phyloP scores from a whole-genome alignment of 2,113 vertebrate genomes.

The Pelodiscus sinensis region DNA sequence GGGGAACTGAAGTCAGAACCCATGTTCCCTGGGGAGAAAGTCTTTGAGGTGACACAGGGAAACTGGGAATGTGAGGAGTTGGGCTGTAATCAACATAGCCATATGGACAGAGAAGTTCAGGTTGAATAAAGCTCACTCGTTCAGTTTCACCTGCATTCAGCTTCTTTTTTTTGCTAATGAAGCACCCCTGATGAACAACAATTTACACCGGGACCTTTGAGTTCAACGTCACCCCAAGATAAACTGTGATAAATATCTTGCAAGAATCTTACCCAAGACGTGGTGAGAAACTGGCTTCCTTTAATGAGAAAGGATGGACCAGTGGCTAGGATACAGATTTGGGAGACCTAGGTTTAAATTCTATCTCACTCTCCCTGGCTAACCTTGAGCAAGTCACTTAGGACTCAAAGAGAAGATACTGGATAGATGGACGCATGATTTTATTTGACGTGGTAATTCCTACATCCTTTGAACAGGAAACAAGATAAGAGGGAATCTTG shows the following conservation, averaged over 20 bases:
- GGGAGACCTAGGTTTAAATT: neutral
- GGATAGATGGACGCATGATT: neutral
- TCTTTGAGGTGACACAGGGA: neutral
- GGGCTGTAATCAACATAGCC: neutral
- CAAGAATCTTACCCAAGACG: neutral
- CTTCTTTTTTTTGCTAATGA: neutral
- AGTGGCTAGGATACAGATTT: neutral
- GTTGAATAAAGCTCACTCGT: neutral
- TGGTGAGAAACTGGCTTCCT: neutral
- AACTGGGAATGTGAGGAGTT: neutral
- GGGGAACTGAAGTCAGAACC: neutral
- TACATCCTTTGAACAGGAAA: neutral
- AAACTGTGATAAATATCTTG: neutral
- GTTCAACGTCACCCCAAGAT: neutral
- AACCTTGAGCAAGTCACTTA: neutral
- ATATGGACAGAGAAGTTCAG: neutral
- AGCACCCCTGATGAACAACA: neutral
- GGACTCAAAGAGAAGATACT: neutral
- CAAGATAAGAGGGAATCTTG: neutral
- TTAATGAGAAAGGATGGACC: too few relatives aligned
- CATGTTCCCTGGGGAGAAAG: neutral
- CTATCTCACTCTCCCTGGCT: neutral
- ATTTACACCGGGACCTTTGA: neutral
- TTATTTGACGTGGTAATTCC: neutral
- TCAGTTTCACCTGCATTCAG: neutral